A percentile compares a stretch with the other conserved stretches of the same genome.
Evolutionary conservation across 2,797 vertebrate species (phyloP).

Genomic region (Rhincodon typus): DNA sequence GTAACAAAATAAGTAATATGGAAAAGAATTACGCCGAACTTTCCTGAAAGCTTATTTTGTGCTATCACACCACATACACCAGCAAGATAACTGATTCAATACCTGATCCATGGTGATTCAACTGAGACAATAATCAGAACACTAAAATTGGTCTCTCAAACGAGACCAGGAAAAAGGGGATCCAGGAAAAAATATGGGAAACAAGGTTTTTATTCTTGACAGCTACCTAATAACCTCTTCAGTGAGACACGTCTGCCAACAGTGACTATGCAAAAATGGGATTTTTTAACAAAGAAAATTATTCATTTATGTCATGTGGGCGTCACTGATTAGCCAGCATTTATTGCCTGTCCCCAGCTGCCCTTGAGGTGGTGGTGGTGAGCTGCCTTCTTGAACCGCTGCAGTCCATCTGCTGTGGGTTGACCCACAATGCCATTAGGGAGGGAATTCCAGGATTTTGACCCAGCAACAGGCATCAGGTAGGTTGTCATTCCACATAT

Average conservation of each 20-base stretch:
- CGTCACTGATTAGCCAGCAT: too few species aligned
- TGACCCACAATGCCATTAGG: too few species aligned
- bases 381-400: too few species aligned
- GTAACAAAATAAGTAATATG: background rate
- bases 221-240: background rate
- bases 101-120: background rate
- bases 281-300: background rate
- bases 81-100: background rate
- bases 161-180: background rate
- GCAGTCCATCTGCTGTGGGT: too few species aligned
- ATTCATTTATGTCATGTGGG: too few species aligned
- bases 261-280: background rate
- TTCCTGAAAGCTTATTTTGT: background rate
- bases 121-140: background rate
- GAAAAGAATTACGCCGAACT: background rate
- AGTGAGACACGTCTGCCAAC: background rate
- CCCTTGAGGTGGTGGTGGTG: too few species aligned
- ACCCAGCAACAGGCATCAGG: too few species aligned
- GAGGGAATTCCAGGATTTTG: too few species aligned
- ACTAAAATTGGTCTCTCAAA: background rate
- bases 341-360: too few species aligned
- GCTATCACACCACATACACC: background rate
- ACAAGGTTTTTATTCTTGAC: background rate
- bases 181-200: background rate
- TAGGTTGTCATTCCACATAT: background rate